Conservation (phyloP, 2,797 vertebrate genomes). For the Pitangus sulphuratus region DNA sequence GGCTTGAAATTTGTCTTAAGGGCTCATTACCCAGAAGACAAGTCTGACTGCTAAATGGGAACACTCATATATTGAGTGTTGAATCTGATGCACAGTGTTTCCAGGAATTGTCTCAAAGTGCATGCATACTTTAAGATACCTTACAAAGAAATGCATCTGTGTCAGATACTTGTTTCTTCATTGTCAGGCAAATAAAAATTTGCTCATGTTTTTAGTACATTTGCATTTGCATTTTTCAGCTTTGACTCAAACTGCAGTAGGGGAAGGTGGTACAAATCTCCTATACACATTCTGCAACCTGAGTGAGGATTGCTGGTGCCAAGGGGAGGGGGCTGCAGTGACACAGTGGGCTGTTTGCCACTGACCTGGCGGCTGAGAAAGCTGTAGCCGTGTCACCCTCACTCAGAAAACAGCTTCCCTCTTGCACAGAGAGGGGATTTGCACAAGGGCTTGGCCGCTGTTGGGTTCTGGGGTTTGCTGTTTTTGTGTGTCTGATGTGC, state of each 20-base stretch:
- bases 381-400: accelerated
- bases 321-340: accelerated
- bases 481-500: not conserved
- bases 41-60: not conserved
- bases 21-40: not conserved
- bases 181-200: not conserved
- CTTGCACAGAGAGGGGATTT: not conserved
- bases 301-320: not conserved
- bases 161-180: not conserved
- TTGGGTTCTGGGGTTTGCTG: not conserved
- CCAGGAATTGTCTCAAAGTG: not conserved
- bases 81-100: not conserved
- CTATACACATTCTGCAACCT: not conserved
- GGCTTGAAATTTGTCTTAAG: not conserved
- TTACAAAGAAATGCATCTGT: not conserved
- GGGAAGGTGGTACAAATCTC: not conserved
- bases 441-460: accelerated
- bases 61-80: not conserved
- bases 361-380: not conserved
- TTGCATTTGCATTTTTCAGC: not conserved
- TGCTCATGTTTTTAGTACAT: not conserved
- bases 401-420: not conserved
- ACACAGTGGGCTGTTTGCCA: accelerated
- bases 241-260: not conserved
- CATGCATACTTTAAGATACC: not conserved